phyloP scores from a whole-genome alignment of 1,140 invertebrate species.

The honey bee (Apis mellifera) region DNA sequence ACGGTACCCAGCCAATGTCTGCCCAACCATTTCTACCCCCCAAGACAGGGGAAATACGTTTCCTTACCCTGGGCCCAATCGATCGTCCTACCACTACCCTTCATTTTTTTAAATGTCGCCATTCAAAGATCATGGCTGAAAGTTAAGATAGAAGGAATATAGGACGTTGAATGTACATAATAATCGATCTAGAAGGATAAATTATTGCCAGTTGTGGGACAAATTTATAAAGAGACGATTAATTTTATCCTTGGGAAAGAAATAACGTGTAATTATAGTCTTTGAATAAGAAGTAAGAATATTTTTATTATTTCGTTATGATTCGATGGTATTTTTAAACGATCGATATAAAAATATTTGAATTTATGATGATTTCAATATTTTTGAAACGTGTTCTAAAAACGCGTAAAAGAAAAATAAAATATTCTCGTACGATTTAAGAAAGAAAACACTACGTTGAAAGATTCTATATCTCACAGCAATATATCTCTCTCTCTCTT shows the following conservation, averaged over 20 bases:
- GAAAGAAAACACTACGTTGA: neutral
- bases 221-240: no score
- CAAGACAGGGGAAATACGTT: neutral
- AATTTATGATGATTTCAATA: no score
- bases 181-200: neutral
- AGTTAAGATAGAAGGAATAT: neutral
- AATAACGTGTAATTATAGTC: no score
- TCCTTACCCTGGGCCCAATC: neutral
- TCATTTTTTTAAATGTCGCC: neutral
- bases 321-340: no score
- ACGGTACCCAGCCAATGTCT: slow-evolving; percentile 51
- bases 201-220: no score
- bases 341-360: no score
- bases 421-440: no score
- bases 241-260: no score
- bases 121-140: neutral
- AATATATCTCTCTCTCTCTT: neutral
- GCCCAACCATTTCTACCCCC: neutral
- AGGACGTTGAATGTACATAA: neutral
- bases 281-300: no score
- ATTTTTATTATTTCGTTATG: no score
- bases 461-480: slow-evolving; percentile 1
- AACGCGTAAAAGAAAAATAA: no score
- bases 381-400: no score
- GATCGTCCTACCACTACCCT: neutral